phyloP scores from a whole-genome alignment of 2,888 invertebrate species.

The Epirrita christyi region DNA sequence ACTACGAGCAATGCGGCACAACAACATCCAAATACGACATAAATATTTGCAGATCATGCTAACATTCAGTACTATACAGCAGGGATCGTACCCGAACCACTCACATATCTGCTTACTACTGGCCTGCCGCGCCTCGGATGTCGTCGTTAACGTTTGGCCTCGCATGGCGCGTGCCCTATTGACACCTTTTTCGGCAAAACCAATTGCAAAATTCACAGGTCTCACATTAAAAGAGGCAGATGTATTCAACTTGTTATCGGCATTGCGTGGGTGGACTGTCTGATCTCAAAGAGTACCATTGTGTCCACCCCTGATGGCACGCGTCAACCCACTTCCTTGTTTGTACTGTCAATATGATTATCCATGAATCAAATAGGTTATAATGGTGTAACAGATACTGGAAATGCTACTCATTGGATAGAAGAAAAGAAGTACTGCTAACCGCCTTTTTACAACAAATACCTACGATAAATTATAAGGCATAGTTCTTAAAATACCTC shows the following conservation, averaged over 20 bases:
- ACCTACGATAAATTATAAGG: no score
- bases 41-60: no score
- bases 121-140: not conserved
- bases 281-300: conserved; percentile 74
- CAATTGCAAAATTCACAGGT: conserved; percentile 32
- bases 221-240: conserved; percentile 76
- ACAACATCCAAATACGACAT: no score
- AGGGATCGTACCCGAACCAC: no score
- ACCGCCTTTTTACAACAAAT: no score
- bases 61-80: no score
- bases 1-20: no score
- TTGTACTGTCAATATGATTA: conserved; percentile 39
- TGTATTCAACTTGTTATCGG: conserved; percentile 80
- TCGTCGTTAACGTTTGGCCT: not conserved
- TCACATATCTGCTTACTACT: no score
- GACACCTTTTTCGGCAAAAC: not conserved
- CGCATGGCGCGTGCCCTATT: conserved; percentile 6
- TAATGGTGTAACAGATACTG: conserved; percentile 5
- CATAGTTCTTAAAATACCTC: no score
- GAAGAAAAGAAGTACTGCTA: not conserved
- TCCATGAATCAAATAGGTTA: conserved; percentile 9
- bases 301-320: conserved; percentile 70
- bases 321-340: conserved; percentile 72
- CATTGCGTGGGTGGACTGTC: conserved; percentile 75
- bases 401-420: conserved; percentile 1